Evolutionary conservation across 2,113 vertebrate species (phyloP), one percentile per base, ranked within the genome.

Genomic region (Carassius carassius): DNA sequence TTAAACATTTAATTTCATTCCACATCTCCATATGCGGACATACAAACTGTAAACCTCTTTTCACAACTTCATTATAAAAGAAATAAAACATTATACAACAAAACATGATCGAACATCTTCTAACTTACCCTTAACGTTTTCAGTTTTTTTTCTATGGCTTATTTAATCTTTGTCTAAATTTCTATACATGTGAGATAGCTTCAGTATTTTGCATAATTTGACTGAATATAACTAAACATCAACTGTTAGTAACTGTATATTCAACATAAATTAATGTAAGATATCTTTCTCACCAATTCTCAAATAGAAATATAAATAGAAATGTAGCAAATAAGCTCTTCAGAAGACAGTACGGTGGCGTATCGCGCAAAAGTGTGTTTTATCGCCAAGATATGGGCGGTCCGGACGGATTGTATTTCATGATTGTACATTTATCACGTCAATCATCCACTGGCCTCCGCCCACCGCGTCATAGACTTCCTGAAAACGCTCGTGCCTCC

Each of bases 371-470:
- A 73, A 47, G 21, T 9, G 77, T 29, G 17, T 51, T 35, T 67
- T n/a, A 17, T 81, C 63, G 0, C n/a, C n/a, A 47, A 13, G 25
- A 69, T 17, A 81, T 80, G 63, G 44, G 63, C 63, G 8, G 79
- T 25, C 10, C 63, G n/a, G 44, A 37, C 11, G 63, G 5, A 92
- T 91, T 90, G 92, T 84, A 85, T 87, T 91, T 89, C 90, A 88
- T 88, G 92, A 92, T 88, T 65, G 90, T 41, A 44, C 51, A 12
- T 78, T 69, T 21, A 21, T 32, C 86, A 72, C 89, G 92, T 91
- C 91, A 90, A 81, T 94, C 89, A 92, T 58, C 90, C 83, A 0
- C 16, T 73, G 63, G 9, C 79, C 85, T 74, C 84, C 86, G 75
- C 89, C 87, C 82, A 82, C 84, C 41, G 58, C 58, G 21, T 67